Evolutionary conservation across 2,797 vertebrate species (phyloP).

Genomic region (Eptatretus atami): DNA sequence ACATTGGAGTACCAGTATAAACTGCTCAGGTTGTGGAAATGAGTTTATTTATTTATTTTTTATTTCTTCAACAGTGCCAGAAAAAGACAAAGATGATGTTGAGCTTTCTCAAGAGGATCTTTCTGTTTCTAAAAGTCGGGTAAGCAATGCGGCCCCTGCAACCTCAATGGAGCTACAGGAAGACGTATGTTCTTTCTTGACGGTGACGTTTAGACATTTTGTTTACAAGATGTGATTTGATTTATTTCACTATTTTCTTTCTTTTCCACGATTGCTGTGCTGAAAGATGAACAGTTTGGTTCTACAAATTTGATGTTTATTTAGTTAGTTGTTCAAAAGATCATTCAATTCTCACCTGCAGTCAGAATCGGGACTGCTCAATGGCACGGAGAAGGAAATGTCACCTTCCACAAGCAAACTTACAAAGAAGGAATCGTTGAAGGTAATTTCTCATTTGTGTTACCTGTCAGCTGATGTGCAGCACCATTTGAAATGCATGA

Average conservation of each 20-base stretch:
- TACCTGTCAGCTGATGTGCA: neutral
- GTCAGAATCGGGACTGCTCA: constrained; percentile 94
- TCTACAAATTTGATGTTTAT: too few species aligned
- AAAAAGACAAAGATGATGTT: too few species aligned
- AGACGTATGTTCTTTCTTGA: neutral
- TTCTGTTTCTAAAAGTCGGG: too few species aligned
- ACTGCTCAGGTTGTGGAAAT: too few species aligned
- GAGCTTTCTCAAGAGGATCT: too few species aligned
- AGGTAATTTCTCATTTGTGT: constrained; percentile 23
- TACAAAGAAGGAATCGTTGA: constrained; percentile 94
- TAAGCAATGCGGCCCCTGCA: too few species aligned
- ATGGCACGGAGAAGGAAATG: constrained; percentile 83
- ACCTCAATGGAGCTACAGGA: too few species aligned
- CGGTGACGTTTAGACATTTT: neutral
- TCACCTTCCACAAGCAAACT: constrained; percentile 52
- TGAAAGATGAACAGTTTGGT: too few species aligned
- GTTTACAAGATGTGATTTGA: neutral
- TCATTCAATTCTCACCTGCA: constrained; percentile 13
- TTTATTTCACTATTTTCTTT: neutral
- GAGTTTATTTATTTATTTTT: too few species aligned
- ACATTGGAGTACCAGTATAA: too few species aligned
- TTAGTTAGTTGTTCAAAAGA: too few species aligned
- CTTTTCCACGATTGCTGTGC: neutral
- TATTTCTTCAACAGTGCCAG: too few species aligned
- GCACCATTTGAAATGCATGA: neutral